phyloP scores from a whole-genome alignment of 2,888 invertebrate species.

The Drosophila quasianomalipes region DNA sequence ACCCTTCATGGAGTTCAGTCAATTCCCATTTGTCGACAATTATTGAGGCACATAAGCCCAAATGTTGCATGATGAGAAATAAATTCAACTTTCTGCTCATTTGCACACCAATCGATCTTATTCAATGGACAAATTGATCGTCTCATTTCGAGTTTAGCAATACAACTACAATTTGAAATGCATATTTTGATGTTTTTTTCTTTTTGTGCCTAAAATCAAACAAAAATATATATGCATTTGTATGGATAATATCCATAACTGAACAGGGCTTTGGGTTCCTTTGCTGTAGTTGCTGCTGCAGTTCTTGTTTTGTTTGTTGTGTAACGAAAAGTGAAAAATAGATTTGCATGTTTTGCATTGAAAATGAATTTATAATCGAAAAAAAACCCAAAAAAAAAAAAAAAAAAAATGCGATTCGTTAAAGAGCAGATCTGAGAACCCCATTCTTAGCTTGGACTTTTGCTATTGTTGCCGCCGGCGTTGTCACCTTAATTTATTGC shows the following conservation, averaged over 20 bases:
- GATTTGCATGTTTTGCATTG: conserved; percentile 52
- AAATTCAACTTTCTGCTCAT: background rate
- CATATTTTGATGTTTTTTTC: background rate
- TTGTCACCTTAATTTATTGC: background rate
- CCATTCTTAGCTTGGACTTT: background rate
- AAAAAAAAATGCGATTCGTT: conserved; percentile 1
- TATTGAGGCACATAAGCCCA: no score
- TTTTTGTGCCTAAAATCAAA: conserved; percentile 29
- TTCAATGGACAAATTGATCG: background rate
- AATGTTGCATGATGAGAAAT: background rate
- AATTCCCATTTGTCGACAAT: no score
- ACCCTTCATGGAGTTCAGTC: no score
- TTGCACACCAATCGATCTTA: background rate
- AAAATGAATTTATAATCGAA: conserved; percentile 67
- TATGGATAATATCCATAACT: conserved; percentile 39
- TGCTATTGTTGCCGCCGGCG: background rate
- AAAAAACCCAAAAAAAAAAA: conserved; percentile 52
- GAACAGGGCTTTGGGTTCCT: background rate
- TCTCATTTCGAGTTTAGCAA: background rate
- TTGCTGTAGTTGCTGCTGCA: background rate
- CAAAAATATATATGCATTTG: conserved; percentile 34
- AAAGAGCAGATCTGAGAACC: background rate
- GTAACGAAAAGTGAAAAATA: conserved; percentile 24
- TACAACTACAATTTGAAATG: background rate
- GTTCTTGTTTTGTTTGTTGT: conserved; percentile 11